Percentiles rank a stretch among this genome's conserved stretches.
Conservation (phyloP, 2,888 invertebrate genomes). For the Cryptus armator region DNA sequence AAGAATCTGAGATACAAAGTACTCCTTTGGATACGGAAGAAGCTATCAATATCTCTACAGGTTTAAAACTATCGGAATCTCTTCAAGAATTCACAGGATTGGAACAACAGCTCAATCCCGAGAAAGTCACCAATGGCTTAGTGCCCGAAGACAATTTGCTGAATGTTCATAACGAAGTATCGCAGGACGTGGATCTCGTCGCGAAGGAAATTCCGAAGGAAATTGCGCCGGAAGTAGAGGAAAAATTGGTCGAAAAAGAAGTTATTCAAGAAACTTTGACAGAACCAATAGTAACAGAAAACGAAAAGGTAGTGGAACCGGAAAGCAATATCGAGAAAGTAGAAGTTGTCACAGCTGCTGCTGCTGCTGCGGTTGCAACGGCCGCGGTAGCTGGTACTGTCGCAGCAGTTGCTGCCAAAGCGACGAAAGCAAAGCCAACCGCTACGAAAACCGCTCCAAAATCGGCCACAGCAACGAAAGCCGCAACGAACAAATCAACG, state of each 20-base stretch:
- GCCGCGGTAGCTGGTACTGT: conserved; percentile 77
- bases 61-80: conserved; percentile 78
- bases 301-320: conserved; percentile 6
- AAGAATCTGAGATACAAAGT: conserved; percentile 51
- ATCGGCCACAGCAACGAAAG: conserved; percentile 74
- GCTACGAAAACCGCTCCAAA: conserved; percentile 73
- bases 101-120: conserved; percentile 75
- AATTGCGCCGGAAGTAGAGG: not conserved
- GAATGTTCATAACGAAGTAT: conserved; percentile 26
- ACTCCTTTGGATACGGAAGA: conserved; percentile 58
- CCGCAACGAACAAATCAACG: conserved; percentile 72
- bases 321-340: conserved; percentile 73
- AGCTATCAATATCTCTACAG: conserved; percentile 31
- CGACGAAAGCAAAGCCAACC: conserved; percentile 77
- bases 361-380: conserved; percentile 75
- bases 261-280: conserved; percentile 26
- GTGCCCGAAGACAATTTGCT: conserved; percentile 37
- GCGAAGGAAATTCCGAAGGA: conserved; percentile 9
- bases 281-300: conserved; percentile 3
- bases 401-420: conserved; percentile 79
- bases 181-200: conserved; percentile 25
- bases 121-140: conserved; percentile 54
- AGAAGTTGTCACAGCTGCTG: conserved; percentile 71
- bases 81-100: conserved; percentile 80
- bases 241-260: conserved; percentile 37